A percentile compares a stretch with the other conserved stretches of the same genome.
These are phyloP conservation scores for Cydia strobilella DNA, from an alignment of 1,140 invertebrate genomes.

Conservation along the genomic window DNA sequence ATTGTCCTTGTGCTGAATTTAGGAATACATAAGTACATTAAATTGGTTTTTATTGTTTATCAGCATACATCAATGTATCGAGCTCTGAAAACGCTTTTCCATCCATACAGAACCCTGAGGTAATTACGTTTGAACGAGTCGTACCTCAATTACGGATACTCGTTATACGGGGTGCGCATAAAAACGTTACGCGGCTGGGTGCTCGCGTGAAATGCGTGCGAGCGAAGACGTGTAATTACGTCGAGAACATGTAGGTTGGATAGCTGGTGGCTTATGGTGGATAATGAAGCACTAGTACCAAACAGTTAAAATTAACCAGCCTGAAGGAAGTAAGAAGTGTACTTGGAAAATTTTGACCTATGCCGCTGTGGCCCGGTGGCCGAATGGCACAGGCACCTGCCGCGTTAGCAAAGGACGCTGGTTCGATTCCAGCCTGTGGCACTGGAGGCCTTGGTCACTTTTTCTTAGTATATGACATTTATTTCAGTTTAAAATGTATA, in stretches of 20 bases:
- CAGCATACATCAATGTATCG: neutral
- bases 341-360: too few species aligned
- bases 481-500: too few species aligned
- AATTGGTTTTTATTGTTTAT: too few species aligned
- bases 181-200: conserved; percentile 9
- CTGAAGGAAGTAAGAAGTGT: too few species aligned
- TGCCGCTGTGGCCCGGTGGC: too few species aligned
- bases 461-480: too few species aligned
- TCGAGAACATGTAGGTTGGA: neutral
- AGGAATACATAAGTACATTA: too few species aligned
- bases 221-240: conserved; percentile 25
- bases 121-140: neutral
- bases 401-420: too few species aligned
- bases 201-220: conserved; percentile 20
- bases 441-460: too few species aligned
- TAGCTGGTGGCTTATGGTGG: neutral
- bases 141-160: conserved; percentile 12
- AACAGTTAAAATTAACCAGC: too few species aligned
- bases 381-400: neutral
- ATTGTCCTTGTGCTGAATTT: too few species aligned
- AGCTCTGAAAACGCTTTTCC: neutral
- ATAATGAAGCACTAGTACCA: neutral
- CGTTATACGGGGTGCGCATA: conserved; percentile 7
- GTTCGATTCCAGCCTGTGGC: too few species aligned
- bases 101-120: neutral